Conservation (phyloP, 2,113 vertebrate genomes). For the Cavia porcellus region DNA sequence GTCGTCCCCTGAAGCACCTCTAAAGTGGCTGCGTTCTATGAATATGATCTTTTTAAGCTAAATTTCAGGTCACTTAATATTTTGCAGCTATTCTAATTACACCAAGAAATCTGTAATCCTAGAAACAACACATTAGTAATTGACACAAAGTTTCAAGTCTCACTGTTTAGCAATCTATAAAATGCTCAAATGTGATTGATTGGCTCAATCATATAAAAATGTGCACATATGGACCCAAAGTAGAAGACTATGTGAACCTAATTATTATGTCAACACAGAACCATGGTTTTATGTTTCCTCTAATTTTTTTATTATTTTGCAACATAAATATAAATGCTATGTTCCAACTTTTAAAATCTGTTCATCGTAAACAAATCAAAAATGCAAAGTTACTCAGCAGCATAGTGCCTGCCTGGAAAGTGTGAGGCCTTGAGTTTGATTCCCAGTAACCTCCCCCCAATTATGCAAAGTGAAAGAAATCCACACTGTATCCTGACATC, state of each 20-base stretch:
- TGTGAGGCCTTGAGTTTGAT: too few species aligned
- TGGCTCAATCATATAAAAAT: neutral
- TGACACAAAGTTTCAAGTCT: neutral
- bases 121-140: neutral
- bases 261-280: neutral
- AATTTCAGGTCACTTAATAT: slow-evolving; percentile 36
- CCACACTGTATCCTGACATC: neutral
- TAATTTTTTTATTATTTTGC: neutral
- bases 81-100: neutral
- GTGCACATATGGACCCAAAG: neutral
- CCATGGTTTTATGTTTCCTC: neutral
- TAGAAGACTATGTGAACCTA: neutral
- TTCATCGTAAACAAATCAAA: too few species aligned
- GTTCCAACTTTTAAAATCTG: neutral
- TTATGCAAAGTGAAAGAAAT: slow-evolving; percentile 9
- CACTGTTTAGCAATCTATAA: neutral
- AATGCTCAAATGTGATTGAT: neutral
- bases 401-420: too few species aligned
- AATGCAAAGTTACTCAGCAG: neutral
- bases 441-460: too few species aligned
- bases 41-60: neutral
- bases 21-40: neutral
- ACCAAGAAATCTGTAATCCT: neutral
- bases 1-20: neutral
- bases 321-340: neutral